Evolutionary conservation across 2,113 vertebrate species (phyloP).

Genomic region (Gulo gulo): DNA sequence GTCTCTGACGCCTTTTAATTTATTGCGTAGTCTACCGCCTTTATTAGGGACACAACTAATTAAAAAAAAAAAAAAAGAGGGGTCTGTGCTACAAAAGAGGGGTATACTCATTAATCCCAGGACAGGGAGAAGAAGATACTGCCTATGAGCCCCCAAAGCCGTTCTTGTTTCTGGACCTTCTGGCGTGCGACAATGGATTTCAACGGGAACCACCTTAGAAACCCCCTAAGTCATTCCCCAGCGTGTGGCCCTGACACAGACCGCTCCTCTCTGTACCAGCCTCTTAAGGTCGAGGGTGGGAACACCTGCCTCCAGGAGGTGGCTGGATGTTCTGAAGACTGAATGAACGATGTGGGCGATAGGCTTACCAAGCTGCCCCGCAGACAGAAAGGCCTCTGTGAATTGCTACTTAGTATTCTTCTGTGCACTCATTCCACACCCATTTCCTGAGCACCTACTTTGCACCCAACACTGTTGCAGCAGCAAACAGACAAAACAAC

Average conservation of each 20-base stretch:
- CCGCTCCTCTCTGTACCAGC: not conserved
- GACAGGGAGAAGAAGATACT: not conserved
- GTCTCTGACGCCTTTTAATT: not conserved
- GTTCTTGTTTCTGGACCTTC: not conserved
- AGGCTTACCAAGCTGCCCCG: fast-evolving
- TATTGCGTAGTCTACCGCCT: fast-evolving
- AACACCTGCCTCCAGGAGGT: not conserved
- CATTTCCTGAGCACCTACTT: not conserved
- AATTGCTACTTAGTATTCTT: not conserved
- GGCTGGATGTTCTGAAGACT: not conserved
- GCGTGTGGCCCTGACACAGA: not conserved
- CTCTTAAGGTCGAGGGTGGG: not conserved
- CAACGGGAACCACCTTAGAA: not conserved
- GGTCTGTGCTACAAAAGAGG: not conserved
- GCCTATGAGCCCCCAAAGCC: fast-evolving
- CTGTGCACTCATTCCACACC: not conserved
- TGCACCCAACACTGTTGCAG: not conserved
- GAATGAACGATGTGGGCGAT: too few species aligned
- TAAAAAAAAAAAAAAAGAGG: not conserved
- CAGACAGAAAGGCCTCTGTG: not conserved
- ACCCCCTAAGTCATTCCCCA: not conserved
- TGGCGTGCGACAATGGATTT: fast-evolving
- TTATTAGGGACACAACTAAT: not conserved
- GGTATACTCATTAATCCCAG: not conserved
- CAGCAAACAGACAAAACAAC: not conserved